These are phyloP conservation scores for Aviceda subcristata DNA, from an alignment of 2,113 vertebrate species.

Conservation along the genomic window DNA sequence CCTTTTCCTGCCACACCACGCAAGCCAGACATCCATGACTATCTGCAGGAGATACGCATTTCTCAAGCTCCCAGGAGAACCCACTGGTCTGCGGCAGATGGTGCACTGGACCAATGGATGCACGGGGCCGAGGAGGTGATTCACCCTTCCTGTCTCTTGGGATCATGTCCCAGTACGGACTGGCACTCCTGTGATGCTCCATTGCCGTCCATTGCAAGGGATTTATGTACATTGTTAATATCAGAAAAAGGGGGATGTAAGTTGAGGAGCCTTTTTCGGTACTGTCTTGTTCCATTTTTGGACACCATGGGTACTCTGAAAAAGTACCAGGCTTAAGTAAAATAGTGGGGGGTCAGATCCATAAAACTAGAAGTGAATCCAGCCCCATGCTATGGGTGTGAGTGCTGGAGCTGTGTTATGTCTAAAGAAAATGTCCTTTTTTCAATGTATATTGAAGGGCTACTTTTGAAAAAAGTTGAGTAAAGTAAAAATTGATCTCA, in stretches of 20 bases:
- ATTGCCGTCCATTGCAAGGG: not conserved
- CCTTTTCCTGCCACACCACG: not conserved
- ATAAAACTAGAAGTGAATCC: not conserved
- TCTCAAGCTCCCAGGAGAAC: not conserved
- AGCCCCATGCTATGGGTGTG: rapidly evolving
- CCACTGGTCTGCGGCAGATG: not conserved
- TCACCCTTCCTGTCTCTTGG: not conserved
- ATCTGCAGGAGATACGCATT: not conserved
- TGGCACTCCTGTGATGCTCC: not conserved
- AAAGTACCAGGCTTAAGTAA: not conserved
- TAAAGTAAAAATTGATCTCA: not conserved
- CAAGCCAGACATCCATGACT: not conserved
- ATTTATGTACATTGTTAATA: not conserved
- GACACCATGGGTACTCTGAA: not conserved
- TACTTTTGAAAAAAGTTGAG: not conserved
- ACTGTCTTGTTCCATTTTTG: not conserved
- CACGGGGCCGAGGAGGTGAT: not conserved
- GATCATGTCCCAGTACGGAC: not conserved
- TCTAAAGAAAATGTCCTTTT: not conserved
- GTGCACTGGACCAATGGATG: not conserved
- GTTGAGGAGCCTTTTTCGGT: not conserved
- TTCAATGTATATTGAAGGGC: not conserved
- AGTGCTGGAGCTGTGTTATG: not conserved
- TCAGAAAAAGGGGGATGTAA: rapidly evolving
- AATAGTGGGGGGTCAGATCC: not conserved